A percentile compares a stretch with the other conserved stretches of the same genome.
Conservation (phyloP, 2,888 invertebrate genomes). For the Drosophila buzzatii region DNA sequence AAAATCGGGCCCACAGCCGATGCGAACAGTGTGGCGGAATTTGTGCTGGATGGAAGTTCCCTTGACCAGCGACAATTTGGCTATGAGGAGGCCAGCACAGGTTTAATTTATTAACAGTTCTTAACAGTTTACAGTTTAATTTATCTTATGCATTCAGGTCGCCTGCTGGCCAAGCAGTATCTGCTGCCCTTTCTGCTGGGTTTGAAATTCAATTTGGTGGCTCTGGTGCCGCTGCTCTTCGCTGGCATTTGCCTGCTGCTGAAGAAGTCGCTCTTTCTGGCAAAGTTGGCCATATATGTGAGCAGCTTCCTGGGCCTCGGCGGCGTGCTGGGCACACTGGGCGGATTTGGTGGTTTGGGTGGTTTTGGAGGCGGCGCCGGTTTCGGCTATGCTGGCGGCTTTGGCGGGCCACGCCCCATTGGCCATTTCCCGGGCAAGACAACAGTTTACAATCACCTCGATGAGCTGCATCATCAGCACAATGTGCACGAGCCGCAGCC, state of each 20-base stretch:
- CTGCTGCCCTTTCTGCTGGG: constrained; percentile 92
- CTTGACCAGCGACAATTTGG: constrained; percentile 86
- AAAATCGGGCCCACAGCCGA: constrained; percentile 90
- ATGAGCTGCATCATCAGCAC: constrained; percentile 76
- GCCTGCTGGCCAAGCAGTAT: constrained; percentile 89
- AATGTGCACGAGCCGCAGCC: constrained; percentile 69
- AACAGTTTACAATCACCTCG: constrained; percentile 66
- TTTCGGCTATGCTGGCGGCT: constrained; percentile 52
- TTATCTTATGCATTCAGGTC: constrained; percentile 87
- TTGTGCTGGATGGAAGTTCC: constrained; percentile 88
- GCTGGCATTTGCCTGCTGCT: constrained; percentile 90
- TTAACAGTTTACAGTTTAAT: no score
- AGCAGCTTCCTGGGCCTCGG: constrained; percentile 89
- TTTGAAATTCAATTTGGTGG: constrained; percentile 92
- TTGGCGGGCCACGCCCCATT: constrained; percentile 53
- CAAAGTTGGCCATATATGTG: constrained; percentile 90
- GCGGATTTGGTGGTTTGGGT: constrained; percentile 76
- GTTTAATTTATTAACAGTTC: constrained; percentile 26
- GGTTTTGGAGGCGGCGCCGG: constrained; percentile 53
- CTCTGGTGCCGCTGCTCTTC: constrained; percentile 90
- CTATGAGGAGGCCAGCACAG: constrained; percentile 83
- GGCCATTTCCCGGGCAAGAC: constrained; percentile 79
- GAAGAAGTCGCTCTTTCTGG: constrained; percentile 91
- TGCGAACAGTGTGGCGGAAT: constrained; percentile 90
- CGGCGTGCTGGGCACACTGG: constrained; percentile 82